These are phyloP conservation scores for Zeus faber DNA, from an alignment of 2,113 vertebrate species.

Conservation along the genomic window DNA sequence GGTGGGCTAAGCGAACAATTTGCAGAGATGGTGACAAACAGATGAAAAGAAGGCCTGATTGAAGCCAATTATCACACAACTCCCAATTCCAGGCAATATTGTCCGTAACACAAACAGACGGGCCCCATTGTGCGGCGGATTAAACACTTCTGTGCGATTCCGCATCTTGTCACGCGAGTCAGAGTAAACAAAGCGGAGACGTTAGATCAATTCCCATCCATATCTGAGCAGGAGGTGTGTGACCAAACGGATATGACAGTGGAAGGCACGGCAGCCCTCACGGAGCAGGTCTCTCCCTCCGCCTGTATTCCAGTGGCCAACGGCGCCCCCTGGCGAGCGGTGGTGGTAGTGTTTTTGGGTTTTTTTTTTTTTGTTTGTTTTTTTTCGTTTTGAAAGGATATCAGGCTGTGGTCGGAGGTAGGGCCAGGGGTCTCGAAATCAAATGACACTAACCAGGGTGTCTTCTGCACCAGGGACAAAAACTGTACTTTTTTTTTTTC, in stretches of 20 bases:
- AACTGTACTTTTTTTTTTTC: too few species aligned
- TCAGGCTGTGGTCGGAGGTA: neutral
- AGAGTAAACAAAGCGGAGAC: conserved; percentile 63
- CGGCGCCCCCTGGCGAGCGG: conserved; percentile 67
- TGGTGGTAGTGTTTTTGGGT: conserved; percentile 2
- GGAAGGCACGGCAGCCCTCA: conserved; percentile 19
- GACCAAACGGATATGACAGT: conserved; percentile 68
- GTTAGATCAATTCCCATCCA: conserved; percentile 62
- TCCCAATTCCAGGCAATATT: conserved; percentile 50
- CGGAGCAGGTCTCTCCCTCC: neutral
- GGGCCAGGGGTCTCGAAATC: too few species aligned
- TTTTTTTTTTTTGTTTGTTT: neutral
- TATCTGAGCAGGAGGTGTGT: conserved; percentile 66
- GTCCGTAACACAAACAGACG: conserved; percentile 60
- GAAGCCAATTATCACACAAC: conserved; percentile 54
- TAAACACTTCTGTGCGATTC: conserved; percentile 56
- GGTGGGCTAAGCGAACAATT: conserved; percentile 28
- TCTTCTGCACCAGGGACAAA: too few species aligned
- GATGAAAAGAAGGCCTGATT: conserved; percentile 56
- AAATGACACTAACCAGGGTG: too few species aligned
- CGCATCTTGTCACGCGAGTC: conserved; percentile 58
- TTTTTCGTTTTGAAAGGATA: neutral
- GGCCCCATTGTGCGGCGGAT: conserved; percentile 57
- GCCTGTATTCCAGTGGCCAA: conserved; percentile 53
- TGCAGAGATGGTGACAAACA: conserved; percentile 51